phyloP scores from a whole-genome alignment of 2,888 invertebrate species.

The Drosophila birchii region DNA sequence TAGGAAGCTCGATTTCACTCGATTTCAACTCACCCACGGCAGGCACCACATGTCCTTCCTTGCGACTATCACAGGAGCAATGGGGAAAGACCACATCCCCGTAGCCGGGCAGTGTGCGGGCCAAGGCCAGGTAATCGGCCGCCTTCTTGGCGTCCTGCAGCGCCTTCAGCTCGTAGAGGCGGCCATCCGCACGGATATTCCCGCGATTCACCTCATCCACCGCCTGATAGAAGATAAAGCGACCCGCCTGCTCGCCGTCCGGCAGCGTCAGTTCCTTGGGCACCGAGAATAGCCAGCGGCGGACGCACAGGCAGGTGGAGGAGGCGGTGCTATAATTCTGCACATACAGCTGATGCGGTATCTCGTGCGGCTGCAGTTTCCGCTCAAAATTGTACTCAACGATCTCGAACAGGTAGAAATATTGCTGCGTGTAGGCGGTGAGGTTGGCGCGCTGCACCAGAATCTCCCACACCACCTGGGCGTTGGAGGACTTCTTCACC shows the following conservation, averaged over 20 bases:
- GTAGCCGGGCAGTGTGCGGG: slow-evolving; percentile 95
- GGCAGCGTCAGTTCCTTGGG: slow-evolving; percentile 88
- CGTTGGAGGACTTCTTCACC: slow-evolving; percentile 94
- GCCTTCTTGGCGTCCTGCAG: slow-evolving; percentile 95
- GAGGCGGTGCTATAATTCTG: slow-evolving; percentile 99
- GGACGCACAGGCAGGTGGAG: slow-evolving; percentile 95
- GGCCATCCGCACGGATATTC: slow-evolving; percentile 94
- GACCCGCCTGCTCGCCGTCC: slow-evolving; percentile 90
- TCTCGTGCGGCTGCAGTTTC: slow-evolving; percentile 96
- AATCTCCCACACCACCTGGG: slow-evolving; percentile 95
- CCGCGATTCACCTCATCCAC: slow-evolving; percentile 98
- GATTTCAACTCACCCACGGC: slow-evolving; percentile 89
- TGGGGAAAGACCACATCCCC: slow-evolving; percentile 97
- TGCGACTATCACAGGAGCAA: slow-evolving; percentile 95
- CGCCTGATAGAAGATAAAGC: slow-evolving; percentile 96
- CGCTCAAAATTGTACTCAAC: slow-evolving; percentile 99
- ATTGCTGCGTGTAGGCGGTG: slow-evolving; percentile 92
- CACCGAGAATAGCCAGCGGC: slow-evolving; percentile 94
- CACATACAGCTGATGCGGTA: slow-evolving; percentile 98
- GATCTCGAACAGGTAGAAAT: slow-evolving; percentile 98
- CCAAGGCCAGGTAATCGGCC: slow-evolving; percentile 93
- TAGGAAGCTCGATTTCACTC: too few species aligned
- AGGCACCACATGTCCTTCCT: slow-evolving; percentile 93
- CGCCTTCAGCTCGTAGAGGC: slow-evolving; percentile 98
- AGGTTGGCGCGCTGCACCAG: slow-evolving; percentile 94